Conservation (phyloP, 2,888 invertebrate species). For the Dryocosmus kuriphilus region DNA sequence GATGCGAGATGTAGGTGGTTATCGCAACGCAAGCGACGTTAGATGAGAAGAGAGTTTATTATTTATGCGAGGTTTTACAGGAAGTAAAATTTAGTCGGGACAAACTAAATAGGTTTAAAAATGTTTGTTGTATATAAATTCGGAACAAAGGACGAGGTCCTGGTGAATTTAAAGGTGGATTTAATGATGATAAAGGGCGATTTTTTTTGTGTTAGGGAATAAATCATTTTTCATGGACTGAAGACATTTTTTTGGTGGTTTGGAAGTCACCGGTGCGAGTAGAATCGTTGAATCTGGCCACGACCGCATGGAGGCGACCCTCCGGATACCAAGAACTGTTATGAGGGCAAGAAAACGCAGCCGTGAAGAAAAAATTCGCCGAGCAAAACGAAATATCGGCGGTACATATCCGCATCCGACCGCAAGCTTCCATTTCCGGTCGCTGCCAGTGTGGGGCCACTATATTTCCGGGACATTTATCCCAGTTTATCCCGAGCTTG, state of each 20-base stretch:
- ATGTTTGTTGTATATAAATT: neutral
- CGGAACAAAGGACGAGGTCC: neutral
- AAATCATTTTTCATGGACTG: neutral
- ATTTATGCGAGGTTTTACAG: conserved; percentile 27
- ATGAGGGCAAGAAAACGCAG: conserved; percentile 59
- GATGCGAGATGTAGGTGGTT: conserved; percentile 41
- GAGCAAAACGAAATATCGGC: conserved; percentile 76
- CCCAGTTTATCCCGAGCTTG: conserved; percentile 78
- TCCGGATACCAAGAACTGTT: conserved; percentile 75
- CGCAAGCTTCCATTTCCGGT: conserved; percentile 81
- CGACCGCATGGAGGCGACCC: conserved; percentile 59
- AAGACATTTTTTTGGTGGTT: neutral
- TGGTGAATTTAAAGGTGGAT: neutral
- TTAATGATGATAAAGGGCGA: neutral
- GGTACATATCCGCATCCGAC: conserved; percentile 79
- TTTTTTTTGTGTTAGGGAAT: neutral
- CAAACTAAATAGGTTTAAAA: neutral
- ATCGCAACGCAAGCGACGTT: conserved; percentile 35
- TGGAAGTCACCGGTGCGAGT: conserved; percentile 43
- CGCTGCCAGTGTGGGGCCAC: conserved; percentile 68
- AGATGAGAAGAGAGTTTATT: conserved; percentile 33
- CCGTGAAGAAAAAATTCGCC: conserved; percentile 68
- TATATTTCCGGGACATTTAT: conserved; percentile 81
- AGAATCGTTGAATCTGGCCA: conserved; percentile 48
- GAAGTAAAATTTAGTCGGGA: conserved; percentile 19